Evolutionary conservation across 2,797 vertebrate genomes (phyloP), one percentile per base, ranked within the genome.

Genomic region (Apodemus agrarius): DNA sequence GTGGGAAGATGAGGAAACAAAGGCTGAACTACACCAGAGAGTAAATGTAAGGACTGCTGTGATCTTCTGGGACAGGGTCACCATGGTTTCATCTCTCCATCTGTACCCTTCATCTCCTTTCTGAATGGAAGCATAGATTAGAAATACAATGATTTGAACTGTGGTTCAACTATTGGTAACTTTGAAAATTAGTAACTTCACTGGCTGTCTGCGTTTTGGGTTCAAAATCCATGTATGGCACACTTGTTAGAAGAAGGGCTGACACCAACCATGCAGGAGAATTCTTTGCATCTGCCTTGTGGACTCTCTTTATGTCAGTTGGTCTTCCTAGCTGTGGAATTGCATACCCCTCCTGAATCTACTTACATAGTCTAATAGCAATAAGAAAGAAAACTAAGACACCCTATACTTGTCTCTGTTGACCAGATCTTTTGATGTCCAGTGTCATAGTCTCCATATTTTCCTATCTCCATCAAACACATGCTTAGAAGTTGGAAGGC

Each of bases 1-100:
- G 96, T 98, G 99, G 98, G 98, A 99, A 2, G 99, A 99, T 0
- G 99, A 99, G 34, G 99, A 99, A 93, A 99, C 98, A 79, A 99
- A 99, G 98, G 99, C 99, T 90, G 99, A 99, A 92, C 98, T 99
- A 49, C 99, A 99, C 93, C 99, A 99, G 94, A 99, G 99, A 97
- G 98, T 99, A 76, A 99, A 99, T 89, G 99, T 99, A 98, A 99
- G 98, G 93, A 80, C 76, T 84, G 61, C 9, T 10, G 16, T 75
- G 54, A 93, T 83, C 2, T 81, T 61, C 0, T 2, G 6, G 31
- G 2, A 52, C 43, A 57, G 49, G 4, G 34, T 43, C 19, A 29
- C 7, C 21, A 21, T 6, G 0, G 13, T 54, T 14, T 40, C 31
- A 14, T 34, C n/a, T 8, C 43, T 83, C 21, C 1, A 0, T 9